phyloP scores from a whole-genome alignment of 2,797 vertebrate genomes.

The Carcharodon carcharias region DNA sequence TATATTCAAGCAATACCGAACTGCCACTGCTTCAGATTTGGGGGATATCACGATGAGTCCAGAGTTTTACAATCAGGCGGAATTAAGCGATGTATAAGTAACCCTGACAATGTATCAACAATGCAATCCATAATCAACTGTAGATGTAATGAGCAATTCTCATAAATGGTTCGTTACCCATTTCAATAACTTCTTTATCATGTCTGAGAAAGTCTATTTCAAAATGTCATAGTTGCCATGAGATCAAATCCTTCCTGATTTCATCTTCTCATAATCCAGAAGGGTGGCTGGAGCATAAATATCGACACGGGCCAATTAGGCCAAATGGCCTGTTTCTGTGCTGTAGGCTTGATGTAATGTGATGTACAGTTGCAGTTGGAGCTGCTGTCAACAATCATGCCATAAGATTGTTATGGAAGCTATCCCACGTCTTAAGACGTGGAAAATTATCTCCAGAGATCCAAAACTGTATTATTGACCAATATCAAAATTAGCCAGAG shows the following conservation, averaged over 20 bases:
- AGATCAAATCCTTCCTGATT: neutral
- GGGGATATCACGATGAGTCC: neutral
- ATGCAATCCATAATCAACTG: neutral
- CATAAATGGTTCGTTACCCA: neutral
- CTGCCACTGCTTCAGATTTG: neutral
- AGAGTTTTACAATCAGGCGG: neutral
- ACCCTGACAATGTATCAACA: neutral
- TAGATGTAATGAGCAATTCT: neutral
- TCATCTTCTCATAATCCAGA: neutral
- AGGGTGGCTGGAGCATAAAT: neutral
- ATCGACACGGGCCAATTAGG: neutral
- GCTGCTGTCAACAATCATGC: neutral
- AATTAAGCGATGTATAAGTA: neutral
- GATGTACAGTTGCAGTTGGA: neutral
- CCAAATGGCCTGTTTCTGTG: neutral
- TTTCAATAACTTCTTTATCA: neutral
- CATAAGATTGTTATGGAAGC: too few species aligned
- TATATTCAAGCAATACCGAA: neutral
- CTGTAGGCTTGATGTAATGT: neutral
- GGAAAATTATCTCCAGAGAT: neutral
- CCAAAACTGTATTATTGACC: neutral
- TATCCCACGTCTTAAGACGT: neutral
- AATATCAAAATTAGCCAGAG: neutral
- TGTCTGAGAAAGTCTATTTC: neutral
- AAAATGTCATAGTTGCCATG: neutral